Evolutionary conservation across 2,888 invertebrate genomes (phyloP), one percentile per base, ranked within the genome.

Genomic region (Sphecodes monilicornis): DNA sequence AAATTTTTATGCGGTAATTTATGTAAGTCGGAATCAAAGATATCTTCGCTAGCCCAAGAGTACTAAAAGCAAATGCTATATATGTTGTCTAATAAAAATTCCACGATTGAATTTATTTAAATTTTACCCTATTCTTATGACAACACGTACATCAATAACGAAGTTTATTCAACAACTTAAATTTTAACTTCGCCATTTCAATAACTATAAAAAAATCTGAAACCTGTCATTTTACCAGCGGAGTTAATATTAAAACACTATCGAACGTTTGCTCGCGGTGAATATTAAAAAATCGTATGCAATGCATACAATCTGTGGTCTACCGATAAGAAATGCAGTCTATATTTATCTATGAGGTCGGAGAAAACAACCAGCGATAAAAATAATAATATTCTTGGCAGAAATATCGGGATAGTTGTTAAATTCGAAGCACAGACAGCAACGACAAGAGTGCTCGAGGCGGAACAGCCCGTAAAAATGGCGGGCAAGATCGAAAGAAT

Each of bases 391-490:
- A 60, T 16, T 29, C 16, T 16, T 8, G 29, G 26, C 2, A 60
- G 60, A 60, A 60, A 60, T 60, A 60, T 60, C 60, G 29, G 18
- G 60, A 29, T 60, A 29, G 60, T 26, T 29, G 60, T 60, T 29
- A 60, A 60, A 60, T n/a, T 4, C 60, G 29, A 29, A 60, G 60
- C 29, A 18, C 29, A 16, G 29, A 6, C 60, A 29, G 29, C 60
- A 60, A 29, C 60, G 60, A 29, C 60, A 29, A 29, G 60, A 60
- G 60, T 29, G 60, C 26, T 18, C 60, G 29, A 16, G n/a, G 29
- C 16, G 3, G 54, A 80, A 43, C 32, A 60, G 66, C 72, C 29
- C 29, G 69, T 74, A 76, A 82, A 86, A 81, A 73, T 64, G 76
- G 60, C n/a, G 76, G 74, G 69, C 46, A 46, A 29, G 72, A 72